These are phyloP conservation scores for Neria commutata DNA, from an alignment of 2,888 invertebrate species.

Conservation along the genomic window DNA sequence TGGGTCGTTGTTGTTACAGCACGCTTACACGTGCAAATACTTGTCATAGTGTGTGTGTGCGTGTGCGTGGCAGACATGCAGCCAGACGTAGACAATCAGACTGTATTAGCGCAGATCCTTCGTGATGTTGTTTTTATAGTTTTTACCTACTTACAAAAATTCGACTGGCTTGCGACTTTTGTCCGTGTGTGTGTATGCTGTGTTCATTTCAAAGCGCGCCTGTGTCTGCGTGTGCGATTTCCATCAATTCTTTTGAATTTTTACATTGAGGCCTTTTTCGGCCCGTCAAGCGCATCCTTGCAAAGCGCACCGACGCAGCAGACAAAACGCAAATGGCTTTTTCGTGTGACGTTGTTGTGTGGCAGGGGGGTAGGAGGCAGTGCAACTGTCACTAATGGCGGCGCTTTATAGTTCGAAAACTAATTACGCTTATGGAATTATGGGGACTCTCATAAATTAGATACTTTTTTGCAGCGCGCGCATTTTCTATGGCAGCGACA, in stretches of 20 bases:
- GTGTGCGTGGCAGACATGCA: no score
- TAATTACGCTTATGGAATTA: constrained; percentile 57
- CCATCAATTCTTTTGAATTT: constrained; percentile 14
- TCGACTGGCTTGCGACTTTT: no score
- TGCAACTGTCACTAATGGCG: constrained; percentile 22
- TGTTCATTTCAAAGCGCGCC: not conserved
- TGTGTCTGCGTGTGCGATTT: constrained; percentile 8
- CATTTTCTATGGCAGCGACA: no score
- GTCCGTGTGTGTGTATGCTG: no score
- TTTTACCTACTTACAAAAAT: constrained; percentile 25
- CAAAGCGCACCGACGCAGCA: no score
- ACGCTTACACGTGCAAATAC: no score
- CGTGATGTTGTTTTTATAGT: constrained; percentile 25
- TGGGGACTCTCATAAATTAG: constrained; percentile 37
- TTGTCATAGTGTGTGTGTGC: no score
- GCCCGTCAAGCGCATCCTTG: no score
- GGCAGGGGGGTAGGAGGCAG: not conserved
- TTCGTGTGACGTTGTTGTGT: not conserved
- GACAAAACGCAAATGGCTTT: constrained; percentile 1
- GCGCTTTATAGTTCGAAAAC: constrained; percentile 55
- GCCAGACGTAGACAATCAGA: constrained; percentile 24
- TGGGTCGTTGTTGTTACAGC: not conserved
- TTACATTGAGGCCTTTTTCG: no score
- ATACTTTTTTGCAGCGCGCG: constrained; percentile 18
- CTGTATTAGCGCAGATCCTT: constrained; percentile 22